These are phyloP conservation scores for Brachyptera putata DNA, from an alignment of 2,888 invertebrate species.

Conservation along the genomic window DNA sequence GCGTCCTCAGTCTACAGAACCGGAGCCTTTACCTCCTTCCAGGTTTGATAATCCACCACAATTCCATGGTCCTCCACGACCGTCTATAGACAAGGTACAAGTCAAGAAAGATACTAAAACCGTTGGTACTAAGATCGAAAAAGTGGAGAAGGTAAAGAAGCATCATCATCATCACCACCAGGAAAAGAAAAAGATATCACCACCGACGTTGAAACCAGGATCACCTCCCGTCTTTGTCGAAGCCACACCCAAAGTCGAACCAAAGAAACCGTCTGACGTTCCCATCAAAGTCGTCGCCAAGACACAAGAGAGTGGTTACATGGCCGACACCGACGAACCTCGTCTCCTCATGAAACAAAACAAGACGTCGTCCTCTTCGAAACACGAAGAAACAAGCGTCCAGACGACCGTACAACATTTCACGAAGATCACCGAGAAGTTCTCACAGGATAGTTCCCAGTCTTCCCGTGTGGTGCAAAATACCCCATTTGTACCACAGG, in stretches of 20 bases:
- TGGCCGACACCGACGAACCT: conserved; percentile 67
- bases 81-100: conserved; percentile 25
- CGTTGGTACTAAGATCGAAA: conserved; percentile 33
- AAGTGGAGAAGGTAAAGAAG: conserved; percentile 36
- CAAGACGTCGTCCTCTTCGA: conserved; percentile 39
- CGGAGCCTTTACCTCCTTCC: conserved; percentile 52
- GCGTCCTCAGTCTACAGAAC: conserved; percentile 53
- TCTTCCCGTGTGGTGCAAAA: conserved; percentile 3
- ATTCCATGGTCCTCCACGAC: conserved; percentile 43
- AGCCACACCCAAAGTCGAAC: conserved; percentile 35
- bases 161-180: conserved; percentile 16
- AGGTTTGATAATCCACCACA: conserved; percentile 52
- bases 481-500: too few species aligned
- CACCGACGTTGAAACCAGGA: conserved; percentile 44
- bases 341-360: conserved; percentile 39
- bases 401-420: conserved; percentile 36
- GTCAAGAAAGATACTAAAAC: conserved; percentile 24
- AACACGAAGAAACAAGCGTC: conserved; percentile 38
- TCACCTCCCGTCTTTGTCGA: conserved; percentile 45
- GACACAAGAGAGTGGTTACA: conserved; percentile 57
- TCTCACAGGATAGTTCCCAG: conserved; percentile 26
- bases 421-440: conserved; percentile 33
- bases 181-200: conserved; percentile 36
- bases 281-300: conserved; percentile 38
- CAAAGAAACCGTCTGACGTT: conserved; percentile 43